phyloP scores from a whole-genome alignment of 2,888 invertebrate genomes.

The Pammene aurita region DNA sequence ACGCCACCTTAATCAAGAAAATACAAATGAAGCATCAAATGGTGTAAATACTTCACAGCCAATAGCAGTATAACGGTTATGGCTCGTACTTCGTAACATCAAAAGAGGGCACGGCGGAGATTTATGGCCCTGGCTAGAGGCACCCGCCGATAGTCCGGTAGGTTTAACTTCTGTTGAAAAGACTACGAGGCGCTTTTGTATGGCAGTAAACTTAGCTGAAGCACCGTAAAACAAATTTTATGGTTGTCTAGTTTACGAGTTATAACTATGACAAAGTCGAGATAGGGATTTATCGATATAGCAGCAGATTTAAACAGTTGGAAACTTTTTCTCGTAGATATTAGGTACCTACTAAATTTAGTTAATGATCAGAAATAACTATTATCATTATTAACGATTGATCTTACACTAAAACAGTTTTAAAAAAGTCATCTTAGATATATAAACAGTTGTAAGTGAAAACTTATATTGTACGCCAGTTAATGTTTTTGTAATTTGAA shows the following conservation, averaged over 20 bases:
- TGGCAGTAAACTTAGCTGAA: conserved; percentile 47
- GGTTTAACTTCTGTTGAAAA: conserved; percentile 46
- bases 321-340: too few species aligned
- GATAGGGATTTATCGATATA: conserved; percentile 52
- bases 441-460: too few species aligned
- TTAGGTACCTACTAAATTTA: too few species aligned
- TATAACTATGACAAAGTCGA: conserved; percentile 50
- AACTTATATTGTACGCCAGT: too few species aligned
- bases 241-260: conserved; percentile 53
- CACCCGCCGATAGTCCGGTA: conserved; percentile 43
- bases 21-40: conserved; percentile 23
- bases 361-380: too few species aligned
- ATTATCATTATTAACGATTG: too few species aligned
- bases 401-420: too few species aligned
- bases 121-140: conserved; percentile 29
- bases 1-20: conserved; percentile 85
- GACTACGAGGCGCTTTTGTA: conserved; percentile 43
- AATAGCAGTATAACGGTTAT: conserved; percentile 24
- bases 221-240: conserved; percentile 52
- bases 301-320: background rate
- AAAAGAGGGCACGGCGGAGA: conserved; percentile 38
- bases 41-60: conserved; percentile 9
- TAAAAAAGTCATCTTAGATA: too few species aligned
- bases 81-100: conserved; percentile 33
- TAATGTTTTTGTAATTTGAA: conserved; percentile 3